Percentiles rank a stretch among this genome's conserved stretches.
Evolutionary conservation across 2,888 invertebrate genomes (phyloP).

Genomic region (Polymixis flavicincta): DNA sequence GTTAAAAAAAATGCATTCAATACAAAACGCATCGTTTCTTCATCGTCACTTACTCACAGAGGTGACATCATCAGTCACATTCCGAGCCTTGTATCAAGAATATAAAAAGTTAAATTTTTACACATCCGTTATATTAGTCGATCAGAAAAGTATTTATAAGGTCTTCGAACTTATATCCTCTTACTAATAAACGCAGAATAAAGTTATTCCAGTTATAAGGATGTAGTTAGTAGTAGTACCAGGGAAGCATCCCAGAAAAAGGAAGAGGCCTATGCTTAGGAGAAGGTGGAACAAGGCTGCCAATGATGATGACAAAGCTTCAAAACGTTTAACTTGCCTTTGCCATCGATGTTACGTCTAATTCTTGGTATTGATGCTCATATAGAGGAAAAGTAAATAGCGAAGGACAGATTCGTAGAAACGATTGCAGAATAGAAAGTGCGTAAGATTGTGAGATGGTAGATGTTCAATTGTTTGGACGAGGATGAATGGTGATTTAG

Average conservation of each 20-base stretch:
- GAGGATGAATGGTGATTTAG: not conserved
- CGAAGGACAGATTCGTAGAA: slow-evolving; percentile 48
- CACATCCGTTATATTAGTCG: slow-evolving; percentile 54
- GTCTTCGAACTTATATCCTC: slow-evolving; percentile 15
- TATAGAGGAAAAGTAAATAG: slow-evolving; percentile 40
- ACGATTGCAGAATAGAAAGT: slow-evolving; percentile 58
- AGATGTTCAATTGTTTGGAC: not conserved
- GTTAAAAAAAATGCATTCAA: slow-evolving; percentile 36
- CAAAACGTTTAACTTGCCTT: slow-evolving; percentile 5
- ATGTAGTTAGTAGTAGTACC: not conserved
- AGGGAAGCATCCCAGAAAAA: not conserved
- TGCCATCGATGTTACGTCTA: slow-evolving; percentile 1
- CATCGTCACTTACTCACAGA: slow-evolving; percentile 45
- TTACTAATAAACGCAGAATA: too few species aligned
- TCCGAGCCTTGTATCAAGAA: slow-evolving; percentile 30
- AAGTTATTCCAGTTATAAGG: too few species aligned
- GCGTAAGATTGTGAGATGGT: slow-evolving; percentile 2
- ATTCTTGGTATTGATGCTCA: slow-evolving; percentile 50
- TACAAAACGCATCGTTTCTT: slow-evolving; percentile 26
- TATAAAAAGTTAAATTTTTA: slow-evolving; percentile 47
- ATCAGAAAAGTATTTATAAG: slow-evolving; percentile 2
- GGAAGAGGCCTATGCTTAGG: too few species aligned
- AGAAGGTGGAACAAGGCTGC: not conserved
- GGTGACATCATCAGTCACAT: slow-evolving; percentile 60
- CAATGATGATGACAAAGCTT: not conserved